Evolutionary conservation across 1,140 invertebrate species (phyloP).

Genomic region (Notospermus geniculatus): DNA sequence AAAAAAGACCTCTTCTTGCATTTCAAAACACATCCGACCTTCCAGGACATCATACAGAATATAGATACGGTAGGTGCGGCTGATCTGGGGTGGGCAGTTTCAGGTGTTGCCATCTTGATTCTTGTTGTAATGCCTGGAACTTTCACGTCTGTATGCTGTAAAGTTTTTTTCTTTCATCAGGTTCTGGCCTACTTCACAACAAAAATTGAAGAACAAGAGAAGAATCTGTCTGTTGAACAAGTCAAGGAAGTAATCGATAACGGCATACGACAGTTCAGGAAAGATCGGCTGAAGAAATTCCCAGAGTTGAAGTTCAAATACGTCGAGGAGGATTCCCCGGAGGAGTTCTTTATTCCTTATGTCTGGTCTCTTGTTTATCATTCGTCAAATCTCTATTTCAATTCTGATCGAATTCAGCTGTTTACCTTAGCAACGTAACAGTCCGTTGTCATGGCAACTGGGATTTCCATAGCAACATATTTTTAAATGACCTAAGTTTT

Average conservation of each 20-base stretch:
- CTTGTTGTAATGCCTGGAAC: too few relatives aligned
- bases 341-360: conserved; percentile 99
- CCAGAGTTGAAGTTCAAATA: conserved; percentile 98
- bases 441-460: too few relatives aligned
- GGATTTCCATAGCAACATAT: too few relatives aligned
- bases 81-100: too few relatives aligned
- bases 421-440: conserved; percentile 26
- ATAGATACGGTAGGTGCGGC: conserved; percentile 94
- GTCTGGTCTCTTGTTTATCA: conserved; percentile 84
- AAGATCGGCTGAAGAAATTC: conserved; percentile 93
- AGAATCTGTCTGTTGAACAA: conserved; percentile 77
- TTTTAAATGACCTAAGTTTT: too few relatives aligned
- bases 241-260: conserved; percentile 84
- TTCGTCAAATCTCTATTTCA: conserved; percentile 53
- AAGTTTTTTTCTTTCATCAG: conserved; percentile 59
- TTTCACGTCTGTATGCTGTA: too few relatives aligned
- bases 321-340: conserved; percentile 96
- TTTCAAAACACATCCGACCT: conserved; percentile 81
- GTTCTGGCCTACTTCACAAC: conserved; percentile 84
- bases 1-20: conserved; percentile 87
- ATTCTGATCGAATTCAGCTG: conserved; percentile 46
- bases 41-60: conserved; percentile 95
- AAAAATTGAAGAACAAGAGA: conserved; percentile 68
- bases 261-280: conserved; percentile 73
- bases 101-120: background rate